These are phyloP conservation scores for Hemithea aestivaria DNA, from an alignment of 2,888 invertebrate genomes.

Conservation along the genomic window DNA sequence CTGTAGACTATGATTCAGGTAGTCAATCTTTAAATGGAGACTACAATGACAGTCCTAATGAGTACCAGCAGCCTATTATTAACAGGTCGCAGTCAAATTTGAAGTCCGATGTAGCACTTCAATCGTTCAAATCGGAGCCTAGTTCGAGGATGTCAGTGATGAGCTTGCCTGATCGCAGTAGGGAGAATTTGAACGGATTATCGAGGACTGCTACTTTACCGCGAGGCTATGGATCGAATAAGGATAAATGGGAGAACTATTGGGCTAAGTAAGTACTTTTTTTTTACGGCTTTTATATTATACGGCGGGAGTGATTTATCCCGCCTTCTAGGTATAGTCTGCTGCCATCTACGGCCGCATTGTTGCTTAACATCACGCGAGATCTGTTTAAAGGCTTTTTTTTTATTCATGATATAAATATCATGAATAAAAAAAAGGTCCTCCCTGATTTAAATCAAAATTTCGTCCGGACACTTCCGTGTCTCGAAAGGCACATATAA, in stretches of 20 bases:
- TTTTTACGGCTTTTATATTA: not conserved
- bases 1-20: constrained; percentile 30
- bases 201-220: constrained; percentile 62
- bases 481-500: no score
- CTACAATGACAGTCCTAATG: constrained; percentile 31
- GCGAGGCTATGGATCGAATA: constrained; percentile 62
- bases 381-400: no score
- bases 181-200: constrained; percentile 51
- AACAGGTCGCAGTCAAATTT: constrained; percentile 57
- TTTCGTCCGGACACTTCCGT: no score
- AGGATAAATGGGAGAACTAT: constrained; percentile 71
- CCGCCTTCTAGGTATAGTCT: no score
- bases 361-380: no score
- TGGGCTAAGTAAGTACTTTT: constrained; percentile 66
- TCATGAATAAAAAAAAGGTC: no score
- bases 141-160: constrained; percentile 51
- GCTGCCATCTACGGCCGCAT: no score
- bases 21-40: constrained; percentile 34
- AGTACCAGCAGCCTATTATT: constrained; percentile 44
- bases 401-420: no score
- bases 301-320: no score
- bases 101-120: constrained; percentile 61
- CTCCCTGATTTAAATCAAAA: no score
- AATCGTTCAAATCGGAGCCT: constrained; percentile 66
- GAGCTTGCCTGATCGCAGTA: constrained; percentile 57